Evolutionary conservation across 2,797 vertebrate species (phyloP).

Genomic region (Halcyon badia): DNA sequence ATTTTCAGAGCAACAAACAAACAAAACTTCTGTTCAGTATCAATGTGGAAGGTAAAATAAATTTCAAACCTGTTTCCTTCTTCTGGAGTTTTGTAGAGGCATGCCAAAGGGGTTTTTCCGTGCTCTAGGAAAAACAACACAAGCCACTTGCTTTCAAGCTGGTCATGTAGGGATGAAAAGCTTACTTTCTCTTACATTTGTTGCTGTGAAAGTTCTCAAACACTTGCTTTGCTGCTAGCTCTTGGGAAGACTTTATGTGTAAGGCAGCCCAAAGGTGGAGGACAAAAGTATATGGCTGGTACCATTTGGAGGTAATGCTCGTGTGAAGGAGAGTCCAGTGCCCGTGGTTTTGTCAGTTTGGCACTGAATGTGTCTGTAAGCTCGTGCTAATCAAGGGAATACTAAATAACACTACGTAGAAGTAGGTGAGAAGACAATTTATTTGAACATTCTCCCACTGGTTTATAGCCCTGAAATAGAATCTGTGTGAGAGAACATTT

Average conservation of each 20-base stretch:
- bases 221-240: neutral
- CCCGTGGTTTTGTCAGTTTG: neutral
- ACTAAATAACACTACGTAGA: neutral
- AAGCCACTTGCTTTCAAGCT: neutral
- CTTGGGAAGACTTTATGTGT: neutral
- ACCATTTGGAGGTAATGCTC: neutral
- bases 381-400: neutral
- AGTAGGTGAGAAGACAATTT: neutral
- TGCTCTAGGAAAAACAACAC: neutral
- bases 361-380: neutral
- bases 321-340: neutral
- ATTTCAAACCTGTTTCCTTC: neutral
- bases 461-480: neutral
- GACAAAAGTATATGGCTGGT: neutral
- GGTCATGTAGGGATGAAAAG: neutral
- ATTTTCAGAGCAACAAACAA: constrained; percentile 35
- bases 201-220: neutral
- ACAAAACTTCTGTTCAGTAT: neutral
- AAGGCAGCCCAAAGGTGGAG: neutral
- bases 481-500: neutral
- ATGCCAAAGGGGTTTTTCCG: neutral
- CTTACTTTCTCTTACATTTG: neutral
- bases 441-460: neutral
- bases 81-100: neutral
- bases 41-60: constrained; percentile 32